Evolutionary conservation across 2,113 vertebrate species (phyloP), one percentile per base, ranked within the genome.

Genomic region (Brachionichthys hirsutus): DNA sequence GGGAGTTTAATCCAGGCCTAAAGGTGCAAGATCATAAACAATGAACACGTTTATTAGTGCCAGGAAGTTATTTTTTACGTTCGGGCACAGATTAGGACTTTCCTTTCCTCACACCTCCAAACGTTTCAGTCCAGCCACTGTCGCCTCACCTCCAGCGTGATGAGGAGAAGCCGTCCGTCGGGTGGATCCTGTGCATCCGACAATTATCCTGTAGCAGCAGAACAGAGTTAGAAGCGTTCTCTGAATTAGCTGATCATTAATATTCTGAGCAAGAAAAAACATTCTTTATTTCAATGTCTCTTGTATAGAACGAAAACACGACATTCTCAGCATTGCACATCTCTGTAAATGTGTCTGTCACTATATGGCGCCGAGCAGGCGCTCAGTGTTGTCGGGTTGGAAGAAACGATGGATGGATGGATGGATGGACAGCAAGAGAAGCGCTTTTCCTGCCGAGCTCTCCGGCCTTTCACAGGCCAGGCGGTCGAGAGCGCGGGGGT

Each of bases 181-280:
- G 89, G 91, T 94, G 95, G 94, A 95, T 97, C 95, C 96, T 54
- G 89, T 97, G 96, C 96, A 97, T 98, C 95, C 93, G 94, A 87
- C 88, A 84, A 76, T 56, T 89, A 92, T 89, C 83, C 88, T 51
- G 92, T 51, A 90, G 86, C 92, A 91, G 92, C 89, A 91, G 92
- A 14, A 92, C 89, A 66, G 81, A 92, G 91, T 92, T 93, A 93
- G 90, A 89, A 92, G 51, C 54, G 86, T 91, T 65, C 54, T 59
- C 56, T 74, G 3, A 90, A 90, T 79, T 62, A 76, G 72, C 54
- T 50, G 90, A 93, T 86, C 68, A 51, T 81, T 75, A 59, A 67
- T 38, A 52, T 77, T 79, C 46, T 78, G 75, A 70, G 63, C 52
- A 69, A 65, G 65, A 77, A 67, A 77, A 73, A 61, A 69, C 90